Base-by-base conservation (phyloP, 2,888 invertebrate genomes). In the Beris morrisii region DNA sequence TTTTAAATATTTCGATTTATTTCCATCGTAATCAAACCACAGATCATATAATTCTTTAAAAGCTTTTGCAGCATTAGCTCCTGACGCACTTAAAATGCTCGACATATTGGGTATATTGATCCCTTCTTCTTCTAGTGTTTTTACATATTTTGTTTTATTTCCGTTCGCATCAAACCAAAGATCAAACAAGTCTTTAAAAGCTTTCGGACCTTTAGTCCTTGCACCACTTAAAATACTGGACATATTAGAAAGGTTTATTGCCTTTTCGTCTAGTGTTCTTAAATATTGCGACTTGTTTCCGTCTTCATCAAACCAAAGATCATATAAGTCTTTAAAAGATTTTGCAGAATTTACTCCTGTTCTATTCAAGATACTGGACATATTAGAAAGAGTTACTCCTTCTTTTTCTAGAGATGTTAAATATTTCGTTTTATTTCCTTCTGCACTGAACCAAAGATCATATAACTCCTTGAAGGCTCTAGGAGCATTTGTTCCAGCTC, bases 321-420 rank as follows among this genome's bases (percentile, higher is more conserved):
- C 69, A 72, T 73, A 73, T 69, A 75, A 73, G 68, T 72, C 72
- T 72, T 74, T 72, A 70, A 76, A 74, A 61, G 50, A 30, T 50
- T 48, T 30, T 31, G 59, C 50, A 50, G 59, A 48, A 32, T 61
- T 61, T 48, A 38, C 58, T 63, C 71, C 70, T 54, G 71, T 65
- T 67, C 69, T 66, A 63, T 46, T 15, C 22, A 73, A 67, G 45
- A 73, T 73, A 65, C 59, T 61, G 15, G 59, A 61, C 50, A 61
- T 50, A 32, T 50, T 48, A 61, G 38, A 13, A 31, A 61, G 59
- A 46, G 5, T 50, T 50, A 61, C 31, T 12, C 50, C 59, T 15
- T 48, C 22, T 31, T 50, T 7, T 30, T 61, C 50, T 12, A 61
- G 59, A 50, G n/a, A 32, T 61, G 11, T 61, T 61, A 61, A 50